phyloP scores from a whole-genome alignment of 2,888 invertebrate genomes.

The Isotomurus palustris region DNA sequence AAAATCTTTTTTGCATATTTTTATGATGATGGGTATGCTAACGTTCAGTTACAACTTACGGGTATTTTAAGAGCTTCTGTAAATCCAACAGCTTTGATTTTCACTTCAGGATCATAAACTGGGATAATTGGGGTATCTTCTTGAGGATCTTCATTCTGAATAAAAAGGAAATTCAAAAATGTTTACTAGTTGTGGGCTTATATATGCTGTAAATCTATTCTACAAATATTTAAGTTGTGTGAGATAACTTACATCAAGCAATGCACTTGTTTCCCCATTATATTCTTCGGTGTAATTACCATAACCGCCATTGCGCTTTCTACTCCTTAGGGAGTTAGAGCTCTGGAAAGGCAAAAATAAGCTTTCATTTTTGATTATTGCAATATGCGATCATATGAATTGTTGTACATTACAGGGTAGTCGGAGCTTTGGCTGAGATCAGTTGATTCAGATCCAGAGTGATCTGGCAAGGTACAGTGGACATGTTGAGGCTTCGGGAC shows the following conservation, averaged over 20 bases:
- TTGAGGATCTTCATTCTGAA: conserved; percentile 28
- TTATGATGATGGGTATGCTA: conserved; percentile 15
- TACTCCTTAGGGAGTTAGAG: not conserved
- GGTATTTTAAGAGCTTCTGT: conserved; percentile 75
- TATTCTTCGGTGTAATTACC: not conserved
- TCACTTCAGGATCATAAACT: conserved; percentile 40
- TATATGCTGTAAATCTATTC: not conserved
- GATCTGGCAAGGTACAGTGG: conserved; percentile 56
- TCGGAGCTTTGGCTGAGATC: conserved; percentile 4
- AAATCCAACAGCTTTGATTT: conserved; percentile 65
- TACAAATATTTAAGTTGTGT: not conserved
- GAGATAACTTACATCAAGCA: conserved; percentile 1
- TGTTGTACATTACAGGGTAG: not conserved
- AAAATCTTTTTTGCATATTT: no score
- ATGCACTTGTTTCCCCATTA: not conserved
- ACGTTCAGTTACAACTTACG: conserved; percentile 49
- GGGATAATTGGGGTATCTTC: conserved; percentile 47
- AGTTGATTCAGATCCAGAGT: conserved; percentile 27
- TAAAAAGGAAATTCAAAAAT: no score
- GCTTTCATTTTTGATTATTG: not conserved
- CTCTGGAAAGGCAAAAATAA: conserved; percentile 1
- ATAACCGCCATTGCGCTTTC: not conserved
- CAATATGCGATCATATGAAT: no score
- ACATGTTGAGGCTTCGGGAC: conserved; percentile 77
- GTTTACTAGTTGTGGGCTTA: not conserved